Percentiles rank a stretch among this genome's conserved stretches.
Conservation (phyloP, 2,113 vertebrate genomes). For the Colossoma macropomum region DNA sequence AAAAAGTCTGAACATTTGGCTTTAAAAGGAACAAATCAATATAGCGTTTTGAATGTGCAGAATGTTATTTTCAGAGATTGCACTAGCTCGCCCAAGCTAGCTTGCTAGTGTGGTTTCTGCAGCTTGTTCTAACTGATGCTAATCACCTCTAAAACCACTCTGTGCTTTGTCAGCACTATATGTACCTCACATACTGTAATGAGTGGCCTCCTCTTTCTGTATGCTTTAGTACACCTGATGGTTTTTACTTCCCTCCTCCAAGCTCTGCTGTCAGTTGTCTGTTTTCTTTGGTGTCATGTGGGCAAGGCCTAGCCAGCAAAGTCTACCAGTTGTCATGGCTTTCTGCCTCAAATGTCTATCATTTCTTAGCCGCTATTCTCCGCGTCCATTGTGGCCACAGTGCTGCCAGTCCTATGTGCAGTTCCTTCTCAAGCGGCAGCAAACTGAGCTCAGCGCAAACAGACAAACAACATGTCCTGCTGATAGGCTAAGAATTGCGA, state of each 20-base stretch:
- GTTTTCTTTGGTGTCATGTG: slow-evolving; percentile 30
- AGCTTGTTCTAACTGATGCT: not conserved
- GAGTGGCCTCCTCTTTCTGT: slow-evolving; percentile 1
- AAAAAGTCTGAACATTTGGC: not conserved
- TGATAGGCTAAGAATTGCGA: not conserved
- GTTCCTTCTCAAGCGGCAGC: not conserved
- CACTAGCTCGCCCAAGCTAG: not conserved
- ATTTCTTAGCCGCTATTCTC: slow-evolving; percentile 13
- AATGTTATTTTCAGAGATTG: not conserved
- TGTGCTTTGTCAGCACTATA: not conserved
- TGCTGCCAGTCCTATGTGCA: not conserved
- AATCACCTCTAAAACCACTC: not conserved
- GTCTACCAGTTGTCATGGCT: slow-evolving; percentile 26
- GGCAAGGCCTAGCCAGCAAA: not conserved
- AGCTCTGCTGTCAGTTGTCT: not conserved
- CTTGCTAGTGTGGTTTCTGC: not conserved
- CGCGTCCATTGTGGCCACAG: not conserved
- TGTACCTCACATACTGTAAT: not conserved
- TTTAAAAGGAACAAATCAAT: not conserved
- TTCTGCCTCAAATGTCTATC: slow-evolving; percentile 21
- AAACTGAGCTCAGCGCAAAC: not conserved
- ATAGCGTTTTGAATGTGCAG: not conserved
- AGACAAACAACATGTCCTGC: not conserved
- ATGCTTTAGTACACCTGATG: not conserved
- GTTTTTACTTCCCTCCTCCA: not conserved